Conservation (phyloP, 2,113 vertebrate species). For the Xiphophorus hellerii region DNA sequence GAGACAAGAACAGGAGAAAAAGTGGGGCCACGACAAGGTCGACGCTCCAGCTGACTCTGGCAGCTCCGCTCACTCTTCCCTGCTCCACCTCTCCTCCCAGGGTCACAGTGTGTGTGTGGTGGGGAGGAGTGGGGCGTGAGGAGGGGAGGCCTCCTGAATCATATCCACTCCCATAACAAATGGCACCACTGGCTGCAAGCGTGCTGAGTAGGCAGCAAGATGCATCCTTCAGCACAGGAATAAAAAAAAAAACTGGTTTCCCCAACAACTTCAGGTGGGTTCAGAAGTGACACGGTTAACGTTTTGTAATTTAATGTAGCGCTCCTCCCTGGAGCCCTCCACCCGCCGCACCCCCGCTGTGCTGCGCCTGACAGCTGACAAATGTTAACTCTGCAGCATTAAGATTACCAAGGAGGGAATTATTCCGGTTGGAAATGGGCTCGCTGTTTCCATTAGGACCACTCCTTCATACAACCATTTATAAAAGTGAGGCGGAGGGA, state of each 20-base stretch:
- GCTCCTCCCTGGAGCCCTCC: conserved; percentile 25
- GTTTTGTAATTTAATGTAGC: conserved; percentile 70
- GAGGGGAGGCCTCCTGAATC: conserved; percentile 71
- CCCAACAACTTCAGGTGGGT: conserved; percentile 57
- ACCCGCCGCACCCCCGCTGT: conserved; percentile 25
- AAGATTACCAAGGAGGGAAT: conserved; percentile 79
- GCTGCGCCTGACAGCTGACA: conserved; percentile 78
- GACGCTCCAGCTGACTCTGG: conserved; percentile 64
- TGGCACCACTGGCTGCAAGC: conserved; percentile 50
- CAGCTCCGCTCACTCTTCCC: conserved; percentile 69
- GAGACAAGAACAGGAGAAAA: conserved; percentile 51
- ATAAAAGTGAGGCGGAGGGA: conserved; percentile 53
- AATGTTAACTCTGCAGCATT: conserved; percentile 80
- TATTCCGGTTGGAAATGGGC: conserved; percentile 79
- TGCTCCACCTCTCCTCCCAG: conserved; percentile 71
- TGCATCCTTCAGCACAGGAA: conserved; percentile 17
- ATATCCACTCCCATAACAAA: conserved; percentile 71
- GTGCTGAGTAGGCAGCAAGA: conserved; percentile 66
- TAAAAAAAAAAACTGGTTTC: conserved; percentile 30
- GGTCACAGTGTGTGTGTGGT: conserved; percentile 63
- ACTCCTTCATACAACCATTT: conserved; percentile 79
- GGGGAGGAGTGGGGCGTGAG: conserved; percentile 18
- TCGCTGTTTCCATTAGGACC: conserved; percentile 81
- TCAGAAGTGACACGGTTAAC: conserved; percentile 55
- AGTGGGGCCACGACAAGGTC: conserved; percentile 65